Evolutionary conservation across 2,888 invertebrate species (phyloP).

Genomic region (Cenopis cana): DNA sequence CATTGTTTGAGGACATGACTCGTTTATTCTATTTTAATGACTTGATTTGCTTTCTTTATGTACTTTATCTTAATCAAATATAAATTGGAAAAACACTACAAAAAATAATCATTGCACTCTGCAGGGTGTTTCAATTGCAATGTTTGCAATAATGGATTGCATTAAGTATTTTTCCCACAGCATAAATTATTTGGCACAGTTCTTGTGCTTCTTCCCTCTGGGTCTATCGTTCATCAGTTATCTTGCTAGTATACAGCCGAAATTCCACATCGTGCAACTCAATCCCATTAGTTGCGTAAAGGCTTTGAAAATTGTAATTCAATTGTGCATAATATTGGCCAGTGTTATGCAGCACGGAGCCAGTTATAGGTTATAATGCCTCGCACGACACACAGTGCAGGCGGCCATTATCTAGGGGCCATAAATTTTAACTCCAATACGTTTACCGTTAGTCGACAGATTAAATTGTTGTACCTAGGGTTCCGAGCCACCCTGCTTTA

Average conservation of each 20-base stretch:
- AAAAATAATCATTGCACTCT: background rate
- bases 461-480: slow-evolving; percentile 56
- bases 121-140: background rate
- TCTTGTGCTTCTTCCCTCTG: too few species aligned
- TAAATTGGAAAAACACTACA: background rate
- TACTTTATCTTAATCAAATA: background rate
- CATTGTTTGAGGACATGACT: slow-evolving; percentile 2
- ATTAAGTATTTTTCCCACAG: background rate
- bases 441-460: slow-evolving; percentile 62
- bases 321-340: slow-evolving; percentile 35
- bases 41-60: background rate
- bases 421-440: slow-evolving; percentile 59
- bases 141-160: background rate
- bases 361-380: slow-evolving; percentile 23
- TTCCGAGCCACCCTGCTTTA: slow-evolving; percentile 58
- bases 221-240: background rate
- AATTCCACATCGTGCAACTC: background rate
- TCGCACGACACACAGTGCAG: slow-evolving; percentile 39
- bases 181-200: background rate
- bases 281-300: slow-evolving; percentile 24
- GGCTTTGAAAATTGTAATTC: slow-evolving; percentile 28
- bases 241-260: background rate
- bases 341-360: slow-evolving; percentile 24
- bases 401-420: slow-evolving; percentile 54
- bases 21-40: background rate